These are phyloP conservation scores for Hypolimnas misippus DNA, from an alignment of 2,888 invertebrate genomes.

Conservation along the genomic window DNA sequence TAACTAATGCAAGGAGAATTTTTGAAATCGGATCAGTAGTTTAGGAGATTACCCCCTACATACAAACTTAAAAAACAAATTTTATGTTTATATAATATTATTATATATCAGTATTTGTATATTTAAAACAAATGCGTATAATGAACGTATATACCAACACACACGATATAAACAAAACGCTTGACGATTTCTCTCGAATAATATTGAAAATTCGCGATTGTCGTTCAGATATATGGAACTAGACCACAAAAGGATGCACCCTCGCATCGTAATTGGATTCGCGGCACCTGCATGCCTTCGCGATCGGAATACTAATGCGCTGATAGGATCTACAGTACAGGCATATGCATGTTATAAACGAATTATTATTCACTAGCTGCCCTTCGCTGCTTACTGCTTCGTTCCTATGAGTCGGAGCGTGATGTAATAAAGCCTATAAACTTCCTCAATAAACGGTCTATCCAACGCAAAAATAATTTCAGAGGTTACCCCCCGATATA, in stretches of 20 bases:
- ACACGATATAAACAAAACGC: conserved; percentile 9
- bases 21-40: too few species aligned
- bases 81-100: too few species aligned
- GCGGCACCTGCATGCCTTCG: conserved; percentile 37
- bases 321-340: background rate
- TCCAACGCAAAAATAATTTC: too few species aligned
- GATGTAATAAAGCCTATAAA: too few species aligned
- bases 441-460: too few species aligned
- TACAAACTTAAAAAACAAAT: too few species aligned
- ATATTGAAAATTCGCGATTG: conserved; percentile 34
- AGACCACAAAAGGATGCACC: conserved; percentile 35
- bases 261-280: conserved; percentile 39
- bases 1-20: too few species aligned
- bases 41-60: too few species aligned
- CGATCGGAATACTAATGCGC: conserved; percentile 25
- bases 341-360: background rate
- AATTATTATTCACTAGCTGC: conserved; percentile 10
- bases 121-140: background rate
- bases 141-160: conserved; percentile 6
- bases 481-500: too few species aligned
- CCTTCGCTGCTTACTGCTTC: too few species aligned
- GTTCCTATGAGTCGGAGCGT: too few species aligned
- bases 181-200: conserved; percentile 8
- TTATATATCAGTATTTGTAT: background rate
- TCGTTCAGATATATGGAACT: conserved; percentile 25